A percentile compares a stretch with the other conserved stretches of the same genome.
Evolutionary conservation across 2,113 vertebrate species (phyloP).

Genomic region (Ginglymostoma cirratum): DNA sequence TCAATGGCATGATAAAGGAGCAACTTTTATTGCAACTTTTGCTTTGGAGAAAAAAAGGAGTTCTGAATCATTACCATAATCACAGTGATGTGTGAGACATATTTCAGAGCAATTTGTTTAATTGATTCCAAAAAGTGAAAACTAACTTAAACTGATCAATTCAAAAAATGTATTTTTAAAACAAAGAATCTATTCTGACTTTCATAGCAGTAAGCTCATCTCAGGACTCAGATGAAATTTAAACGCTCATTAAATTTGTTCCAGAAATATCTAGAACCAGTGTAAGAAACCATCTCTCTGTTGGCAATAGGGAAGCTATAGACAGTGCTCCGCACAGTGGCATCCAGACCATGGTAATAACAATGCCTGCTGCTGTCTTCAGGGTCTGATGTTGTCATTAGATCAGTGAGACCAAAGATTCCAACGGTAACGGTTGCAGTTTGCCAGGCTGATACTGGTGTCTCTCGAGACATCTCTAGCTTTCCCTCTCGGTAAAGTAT

Average conservation of each 20-base stretch:
- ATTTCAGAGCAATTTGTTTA: background rate
- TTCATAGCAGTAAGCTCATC: background rate
- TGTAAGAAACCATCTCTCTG: background rate
- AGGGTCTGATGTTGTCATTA: background rate
- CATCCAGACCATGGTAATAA: background rate
- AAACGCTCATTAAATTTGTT: background rate
- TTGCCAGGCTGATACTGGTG: background rate
- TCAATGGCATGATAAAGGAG: background rate
- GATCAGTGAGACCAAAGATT: background rate
- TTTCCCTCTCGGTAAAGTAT: background rate
- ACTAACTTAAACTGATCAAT: background rate
- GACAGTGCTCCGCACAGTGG: background rate
- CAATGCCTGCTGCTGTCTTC: background rate
- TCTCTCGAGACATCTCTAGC: background rate
- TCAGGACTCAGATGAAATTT: background rate
- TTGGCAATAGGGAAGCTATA: no score
- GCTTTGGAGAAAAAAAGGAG: background rate
- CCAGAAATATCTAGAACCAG: background rate
- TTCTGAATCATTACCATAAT: background rate
- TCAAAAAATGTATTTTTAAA: background rate
- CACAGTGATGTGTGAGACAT: background rate
- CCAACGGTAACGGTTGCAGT: background rate
- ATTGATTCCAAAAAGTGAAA: background rate
- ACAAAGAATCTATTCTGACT: background rate
- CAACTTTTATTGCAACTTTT: background rate